Conservation (phyloP, 2,888 invertebrate species). For the Plagodis pulveraria region DNA sequence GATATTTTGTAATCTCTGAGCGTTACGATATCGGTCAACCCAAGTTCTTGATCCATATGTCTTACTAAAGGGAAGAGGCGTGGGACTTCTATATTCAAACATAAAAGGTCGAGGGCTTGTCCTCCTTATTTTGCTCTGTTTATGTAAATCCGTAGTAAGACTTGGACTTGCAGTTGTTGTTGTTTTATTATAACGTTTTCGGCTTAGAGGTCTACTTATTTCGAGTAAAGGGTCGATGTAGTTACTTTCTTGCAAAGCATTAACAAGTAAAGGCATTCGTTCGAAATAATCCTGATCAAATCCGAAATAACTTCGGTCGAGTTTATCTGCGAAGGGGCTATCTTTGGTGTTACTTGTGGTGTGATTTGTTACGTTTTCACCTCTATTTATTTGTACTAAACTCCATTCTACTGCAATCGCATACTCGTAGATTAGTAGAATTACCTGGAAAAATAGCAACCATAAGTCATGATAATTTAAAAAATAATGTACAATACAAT, state of each 20-base stretch:
- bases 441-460: constrained; percentile 67
- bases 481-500: too few relatives aligned
- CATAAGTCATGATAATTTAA: too few relatives aligned
- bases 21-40: constrained; percentile 74
- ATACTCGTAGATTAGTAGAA: constrained; percentile 82
- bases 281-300: constrained; percentile 79
- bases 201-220: constrained; percentile 40
- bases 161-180: constrained; percentile 37
- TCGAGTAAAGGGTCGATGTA: constrained; percentile 63
- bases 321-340: constrained; percentile 69
- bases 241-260: constrained; percentile 74
- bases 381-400: constrained; percentile 66
- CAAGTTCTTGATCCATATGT: constrained; percentile 68
- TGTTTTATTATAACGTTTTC: constrained; percentile 29
- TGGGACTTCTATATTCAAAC: constrained; percentile 69
- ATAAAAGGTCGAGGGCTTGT: constrained; percentile 82
- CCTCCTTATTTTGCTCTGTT: constrained; percentile 55
- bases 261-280: constrained; percentile 78
- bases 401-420: constrained; percentile 78
- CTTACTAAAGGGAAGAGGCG: constrained; percentile 72
- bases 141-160: constrained; percentile 37
- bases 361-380: constrained; percentile 42
- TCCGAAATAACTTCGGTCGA: constrained; percentile 71
- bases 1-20: constrained; percentile 74
- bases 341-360: constrained; percentile 46